Percentiles rank a stretch among this genome's conserved stretches.
phyloP scores from a whole-genome alignment of 2,113 vertebrate species.

The Syngnathus floridae region DNA sequence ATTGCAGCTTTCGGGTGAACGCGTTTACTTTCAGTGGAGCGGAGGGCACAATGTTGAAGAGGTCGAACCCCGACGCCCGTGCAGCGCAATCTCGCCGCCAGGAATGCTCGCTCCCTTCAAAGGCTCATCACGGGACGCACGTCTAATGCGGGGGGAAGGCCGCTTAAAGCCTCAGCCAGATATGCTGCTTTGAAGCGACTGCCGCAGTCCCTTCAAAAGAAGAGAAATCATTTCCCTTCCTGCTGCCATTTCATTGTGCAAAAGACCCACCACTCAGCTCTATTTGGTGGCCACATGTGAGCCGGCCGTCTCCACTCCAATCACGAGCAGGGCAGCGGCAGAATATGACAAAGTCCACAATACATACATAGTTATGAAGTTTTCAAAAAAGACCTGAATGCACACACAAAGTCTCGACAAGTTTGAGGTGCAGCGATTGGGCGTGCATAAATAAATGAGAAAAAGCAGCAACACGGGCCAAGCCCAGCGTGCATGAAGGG shows the following conservation, averaged over 20 bases:
- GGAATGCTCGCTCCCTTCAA: conserved; percentile 57
- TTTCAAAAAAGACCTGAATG: conserved; percentile 52
- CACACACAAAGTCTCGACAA: conserved; percentile 47
- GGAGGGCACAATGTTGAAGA: conserved; percentile 1
- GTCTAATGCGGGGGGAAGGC: conserved; percentile 60
- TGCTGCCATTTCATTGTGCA: conserved; percentile 43
- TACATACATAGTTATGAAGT: conserved; percentile 57
- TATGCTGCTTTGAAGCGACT: conserved; percentile 58
- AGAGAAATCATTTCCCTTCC: conserved; percentile 63
- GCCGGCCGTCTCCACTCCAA: conserved; percentile 47
- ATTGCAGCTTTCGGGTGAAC: conserved; percentile 45
- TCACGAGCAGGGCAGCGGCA: conserved; percentile 42
- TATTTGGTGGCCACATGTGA: conserved; percentile 42
- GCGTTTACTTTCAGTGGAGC: conserved; percentile 25
- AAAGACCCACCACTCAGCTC: conserved; percentile 37
- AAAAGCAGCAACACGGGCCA: conserved; percentile 40
- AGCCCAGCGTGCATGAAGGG: conserved; percentile 9
- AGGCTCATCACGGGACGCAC: conserved; percentile 60
- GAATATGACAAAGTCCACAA: conserved; percentile 47
- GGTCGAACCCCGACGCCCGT: conserved; percentile 24
- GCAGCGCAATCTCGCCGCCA: conserved; percentile 45
- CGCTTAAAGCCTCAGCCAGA: conserved; percentile 52
- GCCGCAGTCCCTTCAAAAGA: conserved; percentile 40
- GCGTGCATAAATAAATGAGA: conserved; percentile 64
- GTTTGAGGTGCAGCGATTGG: conserved; percentile 52